Evolutionary conservation across 2,113 vertebrate genomes (phyloP).

Genomic region (Balaeniceps rex): DNA sequence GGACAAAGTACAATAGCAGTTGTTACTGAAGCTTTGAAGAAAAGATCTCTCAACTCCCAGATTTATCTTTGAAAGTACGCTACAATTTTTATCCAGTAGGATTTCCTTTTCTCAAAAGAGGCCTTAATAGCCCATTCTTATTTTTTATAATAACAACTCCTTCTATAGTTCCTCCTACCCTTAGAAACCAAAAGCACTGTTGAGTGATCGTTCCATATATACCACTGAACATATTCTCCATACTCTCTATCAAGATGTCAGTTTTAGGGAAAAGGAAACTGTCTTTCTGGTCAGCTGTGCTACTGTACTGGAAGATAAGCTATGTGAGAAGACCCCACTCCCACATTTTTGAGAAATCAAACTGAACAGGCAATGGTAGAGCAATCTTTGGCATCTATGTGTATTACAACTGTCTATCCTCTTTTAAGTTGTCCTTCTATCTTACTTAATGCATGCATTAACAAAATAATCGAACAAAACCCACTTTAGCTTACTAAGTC

Average conservation of each 20-base stretch:
- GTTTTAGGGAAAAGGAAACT: neutral
- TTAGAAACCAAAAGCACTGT: neutral
- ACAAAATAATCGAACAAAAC: neutral
- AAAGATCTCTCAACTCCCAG: neutral
- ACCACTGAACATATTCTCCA: neutral
- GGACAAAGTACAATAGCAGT: neutral
- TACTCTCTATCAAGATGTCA: neutral
- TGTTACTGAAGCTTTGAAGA: neutral
- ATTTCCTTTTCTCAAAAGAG: neutral
- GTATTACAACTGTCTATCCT: neutral
- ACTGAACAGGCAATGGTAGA: neutral
- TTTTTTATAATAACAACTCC: neutral
- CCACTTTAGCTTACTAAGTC: neutral
- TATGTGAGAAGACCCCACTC: neutral
- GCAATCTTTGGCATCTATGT: neutral
- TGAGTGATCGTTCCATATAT: rapidly evolving
- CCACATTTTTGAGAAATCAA: neutral
- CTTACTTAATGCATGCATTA: neutral
- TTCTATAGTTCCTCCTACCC: neutral
- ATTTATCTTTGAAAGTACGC: neutral
- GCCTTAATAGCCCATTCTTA: neutral
- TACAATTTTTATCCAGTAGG: neutral
- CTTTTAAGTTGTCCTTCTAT: neutral
- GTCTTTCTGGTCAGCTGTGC: neutral
- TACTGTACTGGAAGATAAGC: neutral